phyloP scores from a whole-genome alignment of 2,797 vertebrate genomes.

The Phalanger gymnotis region DNA sequence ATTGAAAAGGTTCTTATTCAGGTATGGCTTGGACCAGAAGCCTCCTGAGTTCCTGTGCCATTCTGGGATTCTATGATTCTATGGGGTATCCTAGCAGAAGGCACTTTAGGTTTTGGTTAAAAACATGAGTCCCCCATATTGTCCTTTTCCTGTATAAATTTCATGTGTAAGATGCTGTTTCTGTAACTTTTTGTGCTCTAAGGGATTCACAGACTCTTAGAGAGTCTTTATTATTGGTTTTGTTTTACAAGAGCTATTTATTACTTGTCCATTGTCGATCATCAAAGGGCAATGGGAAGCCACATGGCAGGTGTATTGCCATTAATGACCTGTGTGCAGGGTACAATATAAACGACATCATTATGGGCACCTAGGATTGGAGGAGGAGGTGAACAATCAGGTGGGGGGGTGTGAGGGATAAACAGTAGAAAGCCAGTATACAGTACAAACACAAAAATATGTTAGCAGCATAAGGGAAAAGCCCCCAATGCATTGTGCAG shows the following conservation, averaged over 20 bases:
- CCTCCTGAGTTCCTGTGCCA: not conserved
- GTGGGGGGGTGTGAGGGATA: not conserved
- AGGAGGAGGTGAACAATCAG: not conserved
- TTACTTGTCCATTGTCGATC: not conserved
- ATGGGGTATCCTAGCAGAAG: not conserved
- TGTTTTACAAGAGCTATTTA: not conserved
- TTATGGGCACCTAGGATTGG: not conserved
- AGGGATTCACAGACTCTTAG: not conserved
- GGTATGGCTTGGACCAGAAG: not conserved
- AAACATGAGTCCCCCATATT: not conserved
- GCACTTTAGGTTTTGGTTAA: not conserved
- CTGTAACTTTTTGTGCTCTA: not conserved
- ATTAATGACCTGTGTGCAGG: not conserved
- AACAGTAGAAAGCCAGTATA: not conserved
- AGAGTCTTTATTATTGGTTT: slow-evolving; percentile 10
- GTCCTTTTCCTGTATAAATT: not conserved
- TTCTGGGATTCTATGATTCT: not conserved
- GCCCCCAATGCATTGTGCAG: not conserved
- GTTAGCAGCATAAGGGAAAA: not conserved
- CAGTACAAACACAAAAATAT: not conserved
- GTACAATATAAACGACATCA: not conserved
- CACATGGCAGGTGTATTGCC: not conserved
- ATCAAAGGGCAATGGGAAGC: not conserved
- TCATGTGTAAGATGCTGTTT: slow-evolving; percentile 11
- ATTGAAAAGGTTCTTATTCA: not conserved